Conservation (phyloP, 2,888 invertebrate genomes). For the Drosophila gaucha region DNA sequence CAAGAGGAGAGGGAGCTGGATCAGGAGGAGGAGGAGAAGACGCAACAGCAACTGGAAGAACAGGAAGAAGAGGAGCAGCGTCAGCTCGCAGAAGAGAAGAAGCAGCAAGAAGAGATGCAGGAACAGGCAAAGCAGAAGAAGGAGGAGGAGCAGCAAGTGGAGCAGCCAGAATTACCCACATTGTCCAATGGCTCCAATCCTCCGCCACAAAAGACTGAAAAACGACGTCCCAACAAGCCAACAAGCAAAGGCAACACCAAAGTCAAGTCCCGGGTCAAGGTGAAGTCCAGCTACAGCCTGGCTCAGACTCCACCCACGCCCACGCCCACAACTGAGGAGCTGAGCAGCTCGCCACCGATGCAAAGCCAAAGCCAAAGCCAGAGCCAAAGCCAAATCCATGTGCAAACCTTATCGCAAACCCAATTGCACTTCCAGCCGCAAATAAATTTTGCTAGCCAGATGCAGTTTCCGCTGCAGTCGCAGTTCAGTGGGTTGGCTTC, state of each 20-base stretch:
- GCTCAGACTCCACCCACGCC: slow-evolving; percentile 1
- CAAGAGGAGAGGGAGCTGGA: slow-evolving; percentile 4
- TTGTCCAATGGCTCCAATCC: neutral
- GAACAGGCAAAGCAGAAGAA: neutral
- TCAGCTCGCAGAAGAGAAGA: too few species aligned
- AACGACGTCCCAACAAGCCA: neutral
- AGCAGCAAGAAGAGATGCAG: neutral
- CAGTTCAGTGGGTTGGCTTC: slow-evolving; percentile 3
- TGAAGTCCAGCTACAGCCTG: neutral
- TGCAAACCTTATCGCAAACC: neutral
- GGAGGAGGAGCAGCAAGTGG: neutral
- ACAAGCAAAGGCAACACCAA: neutral
- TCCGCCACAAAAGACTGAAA: neutral
- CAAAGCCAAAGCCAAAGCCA: neutral
- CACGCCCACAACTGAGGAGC: slow-evolving; percentile 7
- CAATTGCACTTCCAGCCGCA: neutral
- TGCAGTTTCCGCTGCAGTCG: neutral
- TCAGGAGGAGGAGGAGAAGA: neutral
- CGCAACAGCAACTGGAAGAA: neutral
- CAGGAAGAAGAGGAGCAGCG: neutral
- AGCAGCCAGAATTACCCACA: neutral
- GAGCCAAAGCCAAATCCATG: neutral
- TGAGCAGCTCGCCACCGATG: neutral
- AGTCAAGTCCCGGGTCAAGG: neutral
- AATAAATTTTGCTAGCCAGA: neutral